phyloP scores from a whole-genome alignment of 2,113 vertebrate genomes.

The Thymallus thymallus region DNA sequence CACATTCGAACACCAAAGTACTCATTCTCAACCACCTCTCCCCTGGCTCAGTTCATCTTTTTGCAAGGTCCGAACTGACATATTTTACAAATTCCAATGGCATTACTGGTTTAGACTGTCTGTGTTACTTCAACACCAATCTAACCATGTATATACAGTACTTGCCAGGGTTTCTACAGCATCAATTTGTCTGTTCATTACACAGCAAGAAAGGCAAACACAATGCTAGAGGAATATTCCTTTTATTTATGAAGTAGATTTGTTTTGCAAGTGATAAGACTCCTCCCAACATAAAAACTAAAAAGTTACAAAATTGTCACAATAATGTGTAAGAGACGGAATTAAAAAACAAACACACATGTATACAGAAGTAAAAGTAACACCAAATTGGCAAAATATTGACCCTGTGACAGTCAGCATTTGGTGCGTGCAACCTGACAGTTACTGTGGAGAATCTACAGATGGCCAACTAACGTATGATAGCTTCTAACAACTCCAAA shows the following conservation, averaged over 20 bases:
- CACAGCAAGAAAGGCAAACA: conserved; percentile 54
- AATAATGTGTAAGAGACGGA: conserved; percentile 77
- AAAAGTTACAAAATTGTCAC: conserved; percentile 79
- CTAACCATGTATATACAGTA: too few species aligned
- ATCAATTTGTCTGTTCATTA: too few species aligned
- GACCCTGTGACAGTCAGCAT: conserved; percentile 75
- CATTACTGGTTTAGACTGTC: too few species aligned
- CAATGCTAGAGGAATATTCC: conserved; percentile 49
- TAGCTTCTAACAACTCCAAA: conserved; percentile 73
- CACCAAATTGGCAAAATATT: conserved; percentile 78
- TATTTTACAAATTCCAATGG: too few species aligned
- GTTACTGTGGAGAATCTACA: conserved; percentile 76
- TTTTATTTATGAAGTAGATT: conserved; percentile 74
- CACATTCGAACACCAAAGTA: too few species aligned
- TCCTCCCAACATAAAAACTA: conserved; percentile 73
- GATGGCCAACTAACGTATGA: conserved; percentile 69
- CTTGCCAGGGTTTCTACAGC: too few species aligned
- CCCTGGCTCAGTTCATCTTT: too few species aligned
- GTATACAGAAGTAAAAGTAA: conserved; percentile 73
- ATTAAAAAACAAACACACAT: conserved; percentile 76
- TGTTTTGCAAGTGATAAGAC: conserved; percentile 68
- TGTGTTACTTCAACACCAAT: too few species aligned
- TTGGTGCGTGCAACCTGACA: conserved; percentile 75
- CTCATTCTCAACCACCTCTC: too few species aligned
- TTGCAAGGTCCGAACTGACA: too few species aligned